Percentiles rank a stretch among this genome's conserved stretches.
Evolutionary conservation across 2,113 vertebrate genomes (phyloP).

Genomic region (Xiphorhynchus elegans): DNA sequence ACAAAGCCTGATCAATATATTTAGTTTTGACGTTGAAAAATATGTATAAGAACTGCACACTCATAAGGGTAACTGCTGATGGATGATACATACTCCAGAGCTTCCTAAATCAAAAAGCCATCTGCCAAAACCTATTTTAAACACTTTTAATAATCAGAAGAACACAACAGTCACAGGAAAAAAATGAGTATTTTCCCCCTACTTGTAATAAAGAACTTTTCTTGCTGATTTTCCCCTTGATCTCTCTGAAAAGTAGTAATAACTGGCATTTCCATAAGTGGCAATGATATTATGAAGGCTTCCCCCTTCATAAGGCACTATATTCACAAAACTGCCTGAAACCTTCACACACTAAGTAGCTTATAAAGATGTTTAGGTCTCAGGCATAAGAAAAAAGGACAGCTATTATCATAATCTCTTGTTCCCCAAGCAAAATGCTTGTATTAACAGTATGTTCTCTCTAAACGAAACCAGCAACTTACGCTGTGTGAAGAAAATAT

Average conservation of each 20-base stretch:
- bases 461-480: constrained; percentile 2
- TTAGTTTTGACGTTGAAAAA: background rate
- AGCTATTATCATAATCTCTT: constrained; percentile 7
- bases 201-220: background rate
- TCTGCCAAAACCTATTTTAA: background rate
- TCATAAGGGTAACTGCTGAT: background rate
- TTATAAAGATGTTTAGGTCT: constrained; percentile 20
- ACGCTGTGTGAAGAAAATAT: background rate
- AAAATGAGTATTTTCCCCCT: background rate
- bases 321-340: constrained; percentile 1
- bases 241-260: background rate
- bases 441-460: background rate
- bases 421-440: background rate
- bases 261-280: background rate
- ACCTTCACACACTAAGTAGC: background rate
- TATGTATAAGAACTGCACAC: background rate
- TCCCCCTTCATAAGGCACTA: background rate
- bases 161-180: background rate
- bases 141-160: background rate
- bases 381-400: background rate
- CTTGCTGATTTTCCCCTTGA: background rate
- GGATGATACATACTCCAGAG: background rate
- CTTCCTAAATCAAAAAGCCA: background rate
- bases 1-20: background rate
- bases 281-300: background rate